phyloP scores from a whole-genome alignment of 2,797 vertebrate species.

The Todus mexicanus region DNA sequence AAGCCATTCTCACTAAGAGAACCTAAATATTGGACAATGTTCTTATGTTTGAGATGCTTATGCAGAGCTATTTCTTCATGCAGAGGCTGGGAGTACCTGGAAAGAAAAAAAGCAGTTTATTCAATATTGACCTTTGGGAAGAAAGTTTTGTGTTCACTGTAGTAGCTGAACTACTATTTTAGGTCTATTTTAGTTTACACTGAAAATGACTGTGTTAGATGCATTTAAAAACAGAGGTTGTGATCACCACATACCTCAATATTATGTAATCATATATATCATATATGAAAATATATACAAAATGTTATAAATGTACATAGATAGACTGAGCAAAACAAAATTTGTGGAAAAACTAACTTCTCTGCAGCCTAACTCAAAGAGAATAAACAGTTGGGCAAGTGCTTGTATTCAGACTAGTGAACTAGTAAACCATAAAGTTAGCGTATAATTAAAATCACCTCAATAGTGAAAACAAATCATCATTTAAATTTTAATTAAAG shows the following conservation, averaged over 20 bases:
- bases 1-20: slow-evolving; percentile 97
- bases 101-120: not conserved
- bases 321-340: not conserved
- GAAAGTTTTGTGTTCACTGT: not conserved
- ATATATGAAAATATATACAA: not conserved
- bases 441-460: not conserved
- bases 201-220: not conserved
- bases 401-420: not conserved
- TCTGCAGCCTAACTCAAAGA: not conserved
- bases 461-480: not conserved
- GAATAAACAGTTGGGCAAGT: not conserved
- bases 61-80: slow-evolving; percentile 98
- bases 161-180: not conserved
- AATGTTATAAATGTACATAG: not conserved
- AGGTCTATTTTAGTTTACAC: not conserved
- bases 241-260: not conserved
- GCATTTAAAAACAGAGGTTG: not conserved
- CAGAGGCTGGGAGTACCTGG: slow-evolving; percentile 94
- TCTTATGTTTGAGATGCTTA: slow-evolving; percentile 98
- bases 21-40: slow-evolving; percentile 98
- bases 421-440: not conserved
- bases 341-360: not conserved
- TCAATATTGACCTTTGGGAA: not conserved
- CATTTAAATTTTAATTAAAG: not conserved
- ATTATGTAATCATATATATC: not conserved